These are phyloP conservation scores for Acanthopagrus latus DNA, from an alignment of 2,797 vertebrate species.

Conservation along the genomic window DNA sequence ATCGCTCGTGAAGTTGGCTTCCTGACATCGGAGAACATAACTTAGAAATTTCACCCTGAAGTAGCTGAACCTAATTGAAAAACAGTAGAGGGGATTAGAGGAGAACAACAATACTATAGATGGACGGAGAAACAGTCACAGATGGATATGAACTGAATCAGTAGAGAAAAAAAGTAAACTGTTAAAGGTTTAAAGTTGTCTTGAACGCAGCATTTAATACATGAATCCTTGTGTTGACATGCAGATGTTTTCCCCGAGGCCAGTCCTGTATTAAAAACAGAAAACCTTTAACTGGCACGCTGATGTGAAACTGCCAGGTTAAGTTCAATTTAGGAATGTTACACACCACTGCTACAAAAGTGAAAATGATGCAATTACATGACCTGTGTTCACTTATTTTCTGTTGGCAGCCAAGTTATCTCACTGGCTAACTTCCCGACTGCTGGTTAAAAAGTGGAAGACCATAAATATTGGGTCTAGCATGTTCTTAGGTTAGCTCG, in stretches of 20 bases:
- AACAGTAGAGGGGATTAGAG: not conserved
- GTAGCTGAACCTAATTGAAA: not conserved
- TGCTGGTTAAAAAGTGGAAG: not conserved
- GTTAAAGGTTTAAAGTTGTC: no score
- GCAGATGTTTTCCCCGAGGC: not conserved
- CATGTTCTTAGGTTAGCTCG: not conserved
- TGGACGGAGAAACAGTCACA: not conserved
- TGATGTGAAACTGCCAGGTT: no score
- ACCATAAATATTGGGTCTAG: not conserved
- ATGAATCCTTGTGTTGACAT: not conserved
- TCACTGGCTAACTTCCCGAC: not conserved
- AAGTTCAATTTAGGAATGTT: not conserved
- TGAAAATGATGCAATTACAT: not conserved
- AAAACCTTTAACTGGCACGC: not conserved
- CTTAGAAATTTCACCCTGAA: not conserved
- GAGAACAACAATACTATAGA: not conserved
- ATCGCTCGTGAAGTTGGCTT: conserved; percentile 9
- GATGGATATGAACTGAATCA: not conserved
- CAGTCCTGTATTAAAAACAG: not conserved
- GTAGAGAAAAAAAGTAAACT: no score
- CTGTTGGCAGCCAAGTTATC: not conserved
- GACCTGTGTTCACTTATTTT: not conserved
- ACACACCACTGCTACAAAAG: not conserved
- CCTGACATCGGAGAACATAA: not conserved
- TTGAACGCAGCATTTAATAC: not conserved